Conservation (phyloP, 2,888 invertebrate genomes). For the Pollenia griseotomentosa region DNA sequence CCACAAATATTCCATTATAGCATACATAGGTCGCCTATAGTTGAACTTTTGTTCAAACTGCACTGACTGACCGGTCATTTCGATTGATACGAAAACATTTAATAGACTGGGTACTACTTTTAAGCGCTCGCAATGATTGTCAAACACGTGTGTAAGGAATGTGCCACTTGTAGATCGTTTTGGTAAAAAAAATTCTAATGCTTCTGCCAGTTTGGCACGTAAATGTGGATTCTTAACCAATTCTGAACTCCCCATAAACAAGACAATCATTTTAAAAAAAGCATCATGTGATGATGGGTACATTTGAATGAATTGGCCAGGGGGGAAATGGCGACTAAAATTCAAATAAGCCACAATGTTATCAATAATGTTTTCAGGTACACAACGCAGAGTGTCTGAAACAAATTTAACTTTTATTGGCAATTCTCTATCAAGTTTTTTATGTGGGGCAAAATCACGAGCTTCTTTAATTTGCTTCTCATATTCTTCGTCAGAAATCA, state of each 20-base stretch:
- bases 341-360: conserved; percentile 93
- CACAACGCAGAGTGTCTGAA: conserved; percentile 90
- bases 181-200: conserved; percentile 94
- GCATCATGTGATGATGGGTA: conserved; percentile 86
- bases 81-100: conserved; percentile 98
- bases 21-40: conserved; percentile 97
- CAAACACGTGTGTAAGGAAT: conserved; percentile 90
- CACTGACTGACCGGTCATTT: conserved; percentile 98
- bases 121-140: conserved; percentile 89
- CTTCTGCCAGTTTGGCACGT: conserved; percentile 95
- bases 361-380: conserved; percentile 96
- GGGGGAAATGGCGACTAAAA: conserved; percentile 88
- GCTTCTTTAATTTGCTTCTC: conserved; percentile 78
- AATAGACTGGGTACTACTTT: conserved; percentile 92
- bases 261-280: conserved; percentile 91
- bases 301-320: conserved; percentile 88
- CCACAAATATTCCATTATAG: conserved; percentile 96
- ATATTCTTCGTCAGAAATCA: conserved; percentile 84
- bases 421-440: conserved; percentile 81
- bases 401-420: conserved; percentile 87
- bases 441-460: conserved; percentile 87
- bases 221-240: conserved; percentile 96
- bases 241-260: conserved; percentile 94
- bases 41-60: conserved; percentile 99
- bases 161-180: conserved; percentile 84